These are phyloP conservation scores for Chanos chanos DNA, from an alignment of 2,797 vertebrate species.

Conservation along the genomic window DNA sequence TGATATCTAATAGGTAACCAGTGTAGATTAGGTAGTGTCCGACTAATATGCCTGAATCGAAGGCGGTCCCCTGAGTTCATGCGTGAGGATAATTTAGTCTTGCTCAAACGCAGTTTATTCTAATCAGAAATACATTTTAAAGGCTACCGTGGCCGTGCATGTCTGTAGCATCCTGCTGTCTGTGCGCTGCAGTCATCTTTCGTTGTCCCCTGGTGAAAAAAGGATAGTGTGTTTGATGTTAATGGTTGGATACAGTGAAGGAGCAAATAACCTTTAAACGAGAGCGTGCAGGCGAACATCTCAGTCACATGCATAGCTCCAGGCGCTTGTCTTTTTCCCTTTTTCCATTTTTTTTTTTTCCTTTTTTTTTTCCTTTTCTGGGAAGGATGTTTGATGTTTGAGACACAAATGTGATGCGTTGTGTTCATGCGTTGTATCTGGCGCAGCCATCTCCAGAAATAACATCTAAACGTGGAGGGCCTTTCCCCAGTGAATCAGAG, in stretches of 20 bases:
- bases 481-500: too few relatives aligned
- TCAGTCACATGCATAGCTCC: conserved; percentile 7
- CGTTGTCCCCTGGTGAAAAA: conserved; percentile 2
- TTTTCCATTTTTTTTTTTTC: too few relatives aligned
- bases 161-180: neutral
- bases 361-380: too few relatives aligned
- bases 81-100: too few relatives aligned
- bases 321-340: conserved; percentile 9
- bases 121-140: too few relatives aligned
- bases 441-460: conserved; percentile 31
- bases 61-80: too few relatives aligned
- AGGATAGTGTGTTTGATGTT: conserved; percentile 4
- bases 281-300: conserved; percentile 20
- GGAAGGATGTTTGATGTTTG: conserved; percentile 11
- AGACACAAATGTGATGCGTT: conserved; percentile 26
- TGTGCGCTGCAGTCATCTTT: neutral
- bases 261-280: conserved; percentile 8
- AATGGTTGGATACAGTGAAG: conserved; percentile 15
- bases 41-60: too few relatives aligned
- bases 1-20: too few relatives aligned
- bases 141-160: too few relatives aligned
- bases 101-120: too few relatives aligned
- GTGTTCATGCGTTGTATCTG: conserved; percentile 21
- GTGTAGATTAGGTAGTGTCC: too few relatives aligned
- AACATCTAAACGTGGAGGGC: conserved; percentile 33